phyloP scores from a whole-genome alignment of 2,797 vertebrate species.

The Babyrousa celebensis region DNA sequence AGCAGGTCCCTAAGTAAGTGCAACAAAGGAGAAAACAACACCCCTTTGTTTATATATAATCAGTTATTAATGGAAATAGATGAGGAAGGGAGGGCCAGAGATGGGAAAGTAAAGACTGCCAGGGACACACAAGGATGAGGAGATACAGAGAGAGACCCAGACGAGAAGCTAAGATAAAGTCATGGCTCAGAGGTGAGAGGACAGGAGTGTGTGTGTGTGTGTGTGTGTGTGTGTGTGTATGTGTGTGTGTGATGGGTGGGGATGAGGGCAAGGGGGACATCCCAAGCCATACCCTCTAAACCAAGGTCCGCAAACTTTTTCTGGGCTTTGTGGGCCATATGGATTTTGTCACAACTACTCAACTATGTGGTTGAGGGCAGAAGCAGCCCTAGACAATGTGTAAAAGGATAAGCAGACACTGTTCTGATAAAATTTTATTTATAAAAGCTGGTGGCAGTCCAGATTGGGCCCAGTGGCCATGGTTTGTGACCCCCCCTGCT shows the following conservation, averaged over 20 bases:
- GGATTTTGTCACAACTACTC: slow-evolving; percentile 3
- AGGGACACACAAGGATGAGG: not conserved
- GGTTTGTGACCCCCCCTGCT: slow-evolving; percentile 13
- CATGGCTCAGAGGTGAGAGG: not conserved
- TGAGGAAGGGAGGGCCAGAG: not conserved
- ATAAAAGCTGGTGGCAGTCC: slow-evolving; percentile 28
- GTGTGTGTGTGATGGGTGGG: not conserved
- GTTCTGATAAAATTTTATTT: slow-evolving; percentile 75
- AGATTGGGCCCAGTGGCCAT: not conserved
- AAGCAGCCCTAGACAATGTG: slow-evolving; percentile 39
- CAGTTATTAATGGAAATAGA: slow-evolving; percentile 69
- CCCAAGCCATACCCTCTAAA: slow-evolving; percentile 18
- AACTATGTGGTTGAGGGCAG: not conserved
- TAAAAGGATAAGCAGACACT: slow-evolving; percentile 19
- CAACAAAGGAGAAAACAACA: slow-evolving; percentile 76
- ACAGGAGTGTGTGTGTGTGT: not conserved
- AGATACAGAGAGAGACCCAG: not conserved
- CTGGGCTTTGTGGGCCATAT: not conserved
- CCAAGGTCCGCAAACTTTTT: not conserved
- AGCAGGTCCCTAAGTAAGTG: slow-evolving; percentile 69
- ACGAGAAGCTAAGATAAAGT: slow-evolving; percentile 46
- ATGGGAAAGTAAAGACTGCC: slow-evolving; percentile 25
- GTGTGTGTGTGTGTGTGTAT: not conserved
- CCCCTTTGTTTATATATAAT: slow-evolving; percentile 69
- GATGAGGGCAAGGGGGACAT: not conserved